phyloP scores from a whole-genome alignment of 2,797 vertebrate species.

The Hypotaenidia philippensis region DNA sequence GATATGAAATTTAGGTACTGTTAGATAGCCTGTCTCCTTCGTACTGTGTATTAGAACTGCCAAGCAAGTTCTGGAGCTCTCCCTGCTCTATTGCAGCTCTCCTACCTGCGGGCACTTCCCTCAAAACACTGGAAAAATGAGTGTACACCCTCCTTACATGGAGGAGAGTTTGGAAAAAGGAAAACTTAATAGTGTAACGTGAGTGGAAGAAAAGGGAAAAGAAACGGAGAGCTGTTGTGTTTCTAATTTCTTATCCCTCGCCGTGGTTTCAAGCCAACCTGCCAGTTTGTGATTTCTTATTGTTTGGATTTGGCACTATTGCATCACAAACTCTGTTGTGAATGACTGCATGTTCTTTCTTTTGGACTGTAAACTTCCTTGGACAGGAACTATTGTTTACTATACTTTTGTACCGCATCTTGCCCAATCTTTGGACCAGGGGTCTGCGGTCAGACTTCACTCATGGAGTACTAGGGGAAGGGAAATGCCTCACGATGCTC shows the following conservation, averaged over 20 bases:
- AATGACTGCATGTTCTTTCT: background rate
- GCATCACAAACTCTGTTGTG: background rate
- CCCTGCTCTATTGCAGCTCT: background rate
- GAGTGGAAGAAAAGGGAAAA: background rate
- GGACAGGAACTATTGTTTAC: conserved; percentile 1
- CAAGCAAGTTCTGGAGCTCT: background rate
- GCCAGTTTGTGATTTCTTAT: background rate
- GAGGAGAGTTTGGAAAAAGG: background rate
- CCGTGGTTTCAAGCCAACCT: background rate
- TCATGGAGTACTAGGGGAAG: background rate
- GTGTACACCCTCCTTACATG: background rate
- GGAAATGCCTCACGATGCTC: background rate
- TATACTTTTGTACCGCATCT: background rate
- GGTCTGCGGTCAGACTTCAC: background rate
- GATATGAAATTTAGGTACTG: background rate
- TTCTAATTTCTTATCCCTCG: background rate
- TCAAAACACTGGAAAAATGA: background rate
- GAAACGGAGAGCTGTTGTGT: background rate
- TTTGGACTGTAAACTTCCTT: background rate
- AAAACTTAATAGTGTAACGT: background rate
- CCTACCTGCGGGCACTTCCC: background rate
- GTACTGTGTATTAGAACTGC: background rate
- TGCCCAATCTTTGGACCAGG: background rate
- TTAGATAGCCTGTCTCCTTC: background rate
- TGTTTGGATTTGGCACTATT: background rate